Evolutionary conservation across 2,888 invertebrate genomes (phyloP), one percentile per base, ranked within the genome.

Genomic region (Chrysolina americana): DNA sequence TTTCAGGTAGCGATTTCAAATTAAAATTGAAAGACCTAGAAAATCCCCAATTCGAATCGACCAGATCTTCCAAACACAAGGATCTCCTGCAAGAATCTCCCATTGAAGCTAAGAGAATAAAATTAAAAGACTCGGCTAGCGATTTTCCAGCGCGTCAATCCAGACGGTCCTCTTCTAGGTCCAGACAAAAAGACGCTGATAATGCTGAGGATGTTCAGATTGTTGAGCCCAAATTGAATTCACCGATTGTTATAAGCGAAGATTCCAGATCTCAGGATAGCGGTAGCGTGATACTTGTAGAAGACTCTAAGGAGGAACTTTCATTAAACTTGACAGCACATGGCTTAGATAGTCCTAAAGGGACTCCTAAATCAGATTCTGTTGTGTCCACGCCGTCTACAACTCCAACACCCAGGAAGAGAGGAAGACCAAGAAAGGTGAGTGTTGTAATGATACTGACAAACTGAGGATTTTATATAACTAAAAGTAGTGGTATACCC

Each of bases 351-450:
- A 50, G 62, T 68, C 63, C 68, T 17, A 72, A n/a, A 36, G 41
- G 19, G 53, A 68, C 47, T 6, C 64, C 44, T n/a, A 75, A 69
- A 41, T 65, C 70, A 9, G 76, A 77, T 23, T 65, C 68, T 17
- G 64, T 62, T 11, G 23, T 69, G 9, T 48, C 76, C 23, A 76
- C 78, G 0, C 74, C 74, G 8, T 75, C 79, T 8, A 75, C 80
- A 23, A 77, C 82, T 2, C 83, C 86, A 36, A 79, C 84, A 15
- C 88, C 88, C 64, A 86, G 88, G 68, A 87, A 88, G 76, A 87
- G 90, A n/a, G 90, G 90, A 4, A 82, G 91, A 41, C 90, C 90
- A 0, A 86, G 89, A 70, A 89, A 90, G 81, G 81, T 81, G 59
- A 69, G 53, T 19, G 21, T 19, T 17, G 2, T 19, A 19, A 53